Base-by-base conservation (phyloP, 1,140 invertebrate genomes). In the Platyura marginata region DNA sequence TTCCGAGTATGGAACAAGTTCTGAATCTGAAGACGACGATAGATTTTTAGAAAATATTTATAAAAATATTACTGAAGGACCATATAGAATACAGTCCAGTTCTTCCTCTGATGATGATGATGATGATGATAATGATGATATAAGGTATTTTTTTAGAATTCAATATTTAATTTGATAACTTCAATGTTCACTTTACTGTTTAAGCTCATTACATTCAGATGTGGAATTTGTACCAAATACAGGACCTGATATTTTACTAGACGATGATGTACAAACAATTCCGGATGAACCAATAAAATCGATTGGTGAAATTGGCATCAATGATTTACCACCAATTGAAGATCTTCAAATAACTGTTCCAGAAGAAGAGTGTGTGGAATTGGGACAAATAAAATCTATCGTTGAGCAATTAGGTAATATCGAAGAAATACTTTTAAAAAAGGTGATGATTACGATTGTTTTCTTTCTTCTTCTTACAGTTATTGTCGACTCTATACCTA, bases 281-380 rank as follows among this genome's bases (percentile, higher is more conserved):
- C 32, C 16, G 13, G 32, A 34, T 4, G 49, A 53, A 29, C 57
- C 52, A 6, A 49, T 54, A 2, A 51, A 49, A 21, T 55, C 55
- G 0, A 49, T 54, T 1, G 58, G 58, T 2, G 58, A 61, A 47
- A 48, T 61, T 46, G 25, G 52, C 5, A 40, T 78, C 13, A 72
- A 81, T 54, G 77, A 88, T 50, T 64, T 91, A 35, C 85, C 85
- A 2, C 81, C 82, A 0, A 81, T 91, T 47, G 75, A 88, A 61
- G 79, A 90, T 53, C 66, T 91, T 32, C 68, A 77, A 47, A 87
- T 92, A 43, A 77, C 71, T 44, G 72, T 89, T 9, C 74, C 76
- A 4, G 74, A 82, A 55, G 71, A 79, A 46, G 69, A 85, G 43
- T 80, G 81, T 51, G 65, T 75, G 44, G 71, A 75, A 46, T 66